These are phyloP conservation scores for Chaetops frenatus DNA, from an alignment of 2,113 vertebrate species.

Conservation along the genomic window DNA sequence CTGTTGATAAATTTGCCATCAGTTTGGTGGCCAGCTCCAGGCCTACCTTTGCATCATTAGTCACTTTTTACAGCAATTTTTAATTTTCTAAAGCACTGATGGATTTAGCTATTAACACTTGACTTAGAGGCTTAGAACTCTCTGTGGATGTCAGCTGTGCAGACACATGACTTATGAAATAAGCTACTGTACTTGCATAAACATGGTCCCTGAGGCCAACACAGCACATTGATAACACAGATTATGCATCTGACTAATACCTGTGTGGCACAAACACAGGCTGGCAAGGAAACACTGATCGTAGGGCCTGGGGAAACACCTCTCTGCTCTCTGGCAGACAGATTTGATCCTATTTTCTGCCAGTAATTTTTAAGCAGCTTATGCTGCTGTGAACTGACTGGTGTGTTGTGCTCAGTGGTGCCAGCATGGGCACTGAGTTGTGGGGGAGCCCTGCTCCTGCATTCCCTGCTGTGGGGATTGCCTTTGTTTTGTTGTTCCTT, in stretches of 20 bases:
- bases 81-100: not conserved
- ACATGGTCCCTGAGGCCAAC: not conserved
- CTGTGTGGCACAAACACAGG: not conserved
- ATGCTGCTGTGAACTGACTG: not conserved
- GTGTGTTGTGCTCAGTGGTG: not conserved
- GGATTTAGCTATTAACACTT: constrained; percentile 12
- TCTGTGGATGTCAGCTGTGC: not conserved
- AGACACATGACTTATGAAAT: constrained; percentile 16
- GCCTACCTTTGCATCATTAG: not conserved
- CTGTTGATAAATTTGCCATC: not conserved
- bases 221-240: not conserved
- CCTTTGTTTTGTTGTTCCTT: not conserved
- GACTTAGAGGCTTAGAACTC: not conserved
- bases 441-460: not conserved
- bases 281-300: not conserved
- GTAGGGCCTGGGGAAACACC: not conserved
- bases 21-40: not conserved
- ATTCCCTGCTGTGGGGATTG: not conserved
- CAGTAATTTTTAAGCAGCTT: constrained; percentile 8
- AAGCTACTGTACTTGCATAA: constrained; percentile 18
- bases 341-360: not conserved
- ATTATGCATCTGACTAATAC: not conserved
- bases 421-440: not conserved
- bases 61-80: not conserved
- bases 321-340: not conserved